Conservation (phyloP, 2,888 invertebrate genomes). For the Dynastes maya region DNA sequence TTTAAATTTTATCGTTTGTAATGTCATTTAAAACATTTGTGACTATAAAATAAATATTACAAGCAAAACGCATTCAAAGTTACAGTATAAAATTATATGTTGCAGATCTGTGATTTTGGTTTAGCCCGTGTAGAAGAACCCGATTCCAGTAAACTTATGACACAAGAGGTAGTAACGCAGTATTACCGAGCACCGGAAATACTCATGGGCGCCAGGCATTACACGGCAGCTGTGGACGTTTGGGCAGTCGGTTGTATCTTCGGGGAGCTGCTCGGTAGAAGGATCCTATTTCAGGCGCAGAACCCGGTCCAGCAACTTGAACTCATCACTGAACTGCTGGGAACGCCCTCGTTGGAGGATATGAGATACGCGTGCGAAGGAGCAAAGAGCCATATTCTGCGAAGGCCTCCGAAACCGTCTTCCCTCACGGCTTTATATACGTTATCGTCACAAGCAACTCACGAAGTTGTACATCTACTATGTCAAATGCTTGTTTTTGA, state of each 20-base stretch:
- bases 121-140: slow-evolving; percentile 98
- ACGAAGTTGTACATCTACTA: slow-evolving; percentile 97
- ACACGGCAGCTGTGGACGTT: slow-evolving; percentile 96
- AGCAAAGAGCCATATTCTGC: slow-evolving; percentile 92
- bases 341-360: slow-evolving; percentile 95
- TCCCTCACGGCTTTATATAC: slow-evolving; percentile 93
- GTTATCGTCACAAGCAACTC: slow-evolving; percentile 91
- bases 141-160: slow-evolving; percentile 95
- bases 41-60: not conserved
- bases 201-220: slow-evolving; percentile 98
- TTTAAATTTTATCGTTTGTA: too few relatives aligned
- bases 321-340: slow-evolving; percentile 96
- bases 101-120: slow-evolving; percentile 98
- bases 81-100: slow-evolving; percentile 38
- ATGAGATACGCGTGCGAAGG: slow-evolving; percentile 98
- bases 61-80: not conserved
- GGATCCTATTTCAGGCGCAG: slow-evolving; percentile 98
- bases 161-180: slow-evolving; percentile 99
- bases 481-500: slow-evolving; percentile 99
- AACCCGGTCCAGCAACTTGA: slow-evolving; percentile 98
- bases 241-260: slow-evolving; percentile 99
- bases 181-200: slow-evolving; percentile 99
- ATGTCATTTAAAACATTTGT: too few relatives aligned
- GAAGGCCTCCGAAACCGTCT: slow-evolving; percentile 90
- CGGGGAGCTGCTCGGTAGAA: slow-evolving; percentile 94